A percentile compares a stretch with the other conserved stretches of the same genome.
Conservation (phyloP, 1,140 invertebrate species). For the Oscheius sp. region DNA sequence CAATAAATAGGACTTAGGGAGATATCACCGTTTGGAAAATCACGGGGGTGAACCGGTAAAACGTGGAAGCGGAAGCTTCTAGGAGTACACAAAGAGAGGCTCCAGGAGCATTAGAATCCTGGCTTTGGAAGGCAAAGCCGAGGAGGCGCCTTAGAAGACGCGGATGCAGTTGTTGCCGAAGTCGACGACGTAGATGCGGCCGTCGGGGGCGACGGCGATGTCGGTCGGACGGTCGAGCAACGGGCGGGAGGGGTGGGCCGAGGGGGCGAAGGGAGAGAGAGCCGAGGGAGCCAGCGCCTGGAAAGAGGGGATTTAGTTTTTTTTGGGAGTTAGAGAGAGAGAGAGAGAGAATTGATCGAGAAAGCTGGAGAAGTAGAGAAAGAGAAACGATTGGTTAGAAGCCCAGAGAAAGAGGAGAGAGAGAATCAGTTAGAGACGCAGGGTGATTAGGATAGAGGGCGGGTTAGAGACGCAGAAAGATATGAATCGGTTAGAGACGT, state of each 20-base stretch:
- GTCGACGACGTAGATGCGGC: slow-evolving; percentile 69
- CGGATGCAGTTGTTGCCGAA: slow-evolving; percentile 71
- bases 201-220: slow-evolving; percentile 68
- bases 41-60: not conserved
- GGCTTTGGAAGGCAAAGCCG: not conserved
- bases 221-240: slow-evolving; percentile 69
- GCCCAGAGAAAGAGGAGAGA: too few relatives aligned
- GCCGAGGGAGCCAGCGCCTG: not conserved
- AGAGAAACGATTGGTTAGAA: too few relatives aligned
- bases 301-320: not conserved
- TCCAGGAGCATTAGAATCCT: not conserved
- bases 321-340: too few relatives aligned
- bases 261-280: slow-evolving; percentile 11
- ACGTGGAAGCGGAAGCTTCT: not conserved
- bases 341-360: too few relatives aligned
- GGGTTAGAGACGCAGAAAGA: too few relatives aligned
- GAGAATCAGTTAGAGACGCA: too few relatives aligned
- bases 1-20: too few relatives aligned
- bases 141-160: slow-evolving; percentile 62
- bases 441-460: too few relatives aligned
- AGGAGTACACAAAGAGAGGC: not conserved
- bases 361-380: too few relatives aligned
- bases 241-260: not conserved
- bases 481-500: too few relatives aligned
- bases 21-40: too few relatives aligned